Conservation (phyloP, 2,797 vertebrate genomes). For the Tragopan temminckii region DNA sequence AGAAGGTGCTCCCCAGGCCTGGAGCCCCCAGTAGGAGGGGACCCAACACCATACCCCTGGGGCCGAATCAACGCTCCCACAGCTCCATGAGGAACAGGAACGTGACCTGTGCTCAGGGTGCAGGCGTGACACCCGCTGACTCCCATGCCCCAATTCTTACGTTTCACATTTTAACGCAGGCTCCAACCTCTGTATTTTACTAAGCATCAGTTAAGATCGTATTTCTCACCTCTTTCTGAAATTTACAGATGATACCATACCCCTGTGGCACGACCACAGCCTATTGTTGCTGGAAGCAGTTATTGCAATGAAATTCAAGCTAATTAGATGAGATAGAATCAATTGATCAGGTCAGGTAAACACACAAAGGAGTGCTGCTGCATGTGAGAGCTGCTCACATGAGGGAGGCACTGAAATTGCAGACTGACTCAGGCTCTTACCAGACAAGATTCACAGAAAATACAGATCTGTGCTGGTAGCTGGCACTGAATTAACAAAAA, state of each 20-base stretch:
- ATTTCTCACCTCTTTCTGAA: not conserved
- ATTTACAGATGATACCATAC: not conserved
- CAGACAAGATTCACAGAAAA: fast-evolving
- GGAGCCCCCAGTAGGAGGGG: fast-evolving
- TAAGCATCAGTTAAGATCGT: not conserved
- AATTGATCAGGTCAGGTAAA: conserved; percentile 66
- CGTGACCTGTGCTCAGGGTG: not conserved
- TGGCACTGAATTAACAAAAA: not conserved
- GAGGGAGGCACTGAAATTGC: not conserved
- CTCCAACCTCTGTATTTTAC: not conserved
- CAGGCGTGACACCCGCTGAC: not conserved
- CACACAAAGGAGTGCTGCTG: conserved; percentile 57
- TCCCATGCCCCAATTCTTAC: not conserved
- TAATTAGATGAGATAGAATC: conserved; percentile 35
- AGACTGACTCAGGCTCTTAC: not conserved
- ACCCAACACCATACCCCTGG: fast-evolving
- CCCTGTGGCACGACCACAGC: not conserved
- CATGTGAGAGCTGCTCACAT: conserved; percentile 82
- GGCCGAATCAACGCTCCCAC: not conserved
- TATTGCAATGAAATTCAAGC: not conserved
- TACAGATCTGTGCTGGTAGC: not conserved
- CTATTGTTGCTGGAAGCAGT: not conserved
- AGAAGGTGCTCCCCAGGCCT: not conserved
- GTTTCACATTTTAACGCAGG: not conserved
- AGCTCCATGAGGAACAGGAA: not conserved